Evolutionary conservation across 2,797 vertebrate genomes (phyloP), one percentile per base, ranked within the genome.

Genomic region (Falco columbarius): DNA sequence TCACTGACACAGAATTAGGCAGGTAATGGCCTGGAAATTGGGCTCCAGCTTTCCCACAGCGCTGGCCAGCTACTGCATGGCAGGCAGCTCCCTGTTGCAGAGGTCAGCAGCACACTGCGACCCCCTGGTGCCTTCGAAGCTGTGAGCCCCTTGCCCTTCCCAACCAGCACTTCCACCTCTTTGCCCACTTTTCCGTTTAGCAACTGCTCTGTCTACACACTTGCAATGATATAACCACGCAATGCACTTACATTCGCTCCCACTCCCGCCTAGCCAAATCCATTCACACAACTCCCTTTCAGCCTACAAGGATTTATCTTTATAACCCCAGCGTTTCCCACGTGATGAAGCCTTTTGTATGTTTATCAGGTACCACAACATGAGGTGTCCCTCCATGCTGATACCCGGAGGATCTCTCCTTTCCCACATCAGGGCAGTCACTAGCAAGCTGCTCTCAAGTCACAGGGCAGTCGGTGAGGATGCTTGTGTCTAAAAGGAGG

Each of bases 61-160:
- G 4, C 61, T 15, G n/a, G 47, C n/a, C 59, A 59, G 38, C 23
- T n/a, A 20, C 3, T 7, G 18, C 42, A 38, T 0, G 0, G 36
- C 20, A 72, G 71, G 29, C 0, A 2, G 52, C 11, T 66, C 34
- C 38, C 19, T 20, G 6, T 3, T 1, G 9, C 32, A 51, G 77
- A 67, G 66, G 32, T 42, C 66, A 77, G 71, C 42, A 63, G 70
- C 55, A 38, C 34, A 18, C 32, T 1, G 1, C 12, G 65, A 59
- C 54, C 19, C 14, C 38, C 52, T 17, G 34, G 47, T 61, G 32
- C 47, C 18, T 49, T 10, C 4, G 1, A 65, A 47, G 34, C 58
- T 32, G 34, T 1, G 2, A 65, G 34, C 15, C 20, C 65, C 38
- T 51, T 46, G 40, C 20, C 24, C 56, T 34, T n/a, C 49, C 19